These are phyloP conservation scores for Sylvia borin DNA, from an alignment of 2,797 vertebrate genomes.

Conservation along the genomic window DNA sequence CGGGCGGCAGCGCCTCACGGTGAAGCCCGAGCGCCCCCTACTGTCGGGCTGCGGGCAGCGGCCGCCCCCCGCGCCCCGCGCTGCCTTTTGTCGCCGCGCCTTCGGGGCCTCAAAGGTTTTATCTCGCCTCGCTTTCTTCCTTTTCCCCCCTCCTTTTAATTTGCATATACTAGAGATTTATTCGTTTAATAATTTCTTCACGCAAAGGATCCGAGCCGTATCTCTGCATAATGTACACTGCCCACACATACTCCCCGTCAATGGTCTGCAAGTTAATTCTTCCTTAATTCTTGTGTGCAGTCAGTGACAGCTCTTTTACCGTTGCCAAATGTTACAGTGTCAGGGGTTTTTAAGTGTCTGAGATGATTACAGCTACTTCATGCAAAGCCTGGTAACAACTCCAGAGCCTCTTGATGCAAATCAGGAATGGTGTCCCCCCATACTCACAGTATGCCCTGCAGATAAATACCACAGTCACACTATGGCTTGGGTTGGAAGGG, in stretches of 20 bases:
- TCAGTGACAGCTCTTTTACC: not conserved
- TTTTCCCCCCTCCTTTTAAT: accelerated
- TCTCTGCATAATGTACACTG: not conserved
- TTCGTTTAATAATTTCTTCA: not conserved
- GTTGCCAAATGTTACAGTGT: accelerated
- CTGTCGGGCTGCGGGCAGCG: constrained; percentile 69
- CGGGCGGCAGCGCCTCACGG: not conserved
- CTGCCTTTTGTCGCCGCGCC: not conserved
- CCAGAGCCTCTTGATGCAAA: constrained; percentile 13
- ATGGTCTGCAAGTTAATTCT: not conserved
- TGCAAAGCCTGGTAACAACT: not conserved
- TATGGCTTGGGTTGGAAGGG: not conserved
- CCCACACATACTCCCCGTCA: not conserved
- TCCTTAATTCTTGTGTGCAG: not conserved
- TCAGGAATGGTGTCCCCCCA: not conserved
- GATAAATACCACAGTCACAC: not conserved
- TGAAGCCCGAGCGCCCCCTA: constrained; percentile 90
- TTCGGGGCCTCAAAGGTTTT: not conserved
- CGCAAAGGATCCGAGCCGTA: accelerated
- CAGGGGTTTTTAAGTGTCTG: not conserved
- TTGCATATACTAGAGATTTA: not conserved
- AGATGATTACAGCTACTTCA: not conserved
- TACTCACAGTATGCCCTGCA: not conserved
- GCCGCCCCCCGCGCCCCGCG: not conserved
- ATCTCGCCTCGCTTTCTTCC: not conserved